Conservation (phyloP, 2,113 vertebrate genomes). For the Pleuronectes platessa region DNA sequence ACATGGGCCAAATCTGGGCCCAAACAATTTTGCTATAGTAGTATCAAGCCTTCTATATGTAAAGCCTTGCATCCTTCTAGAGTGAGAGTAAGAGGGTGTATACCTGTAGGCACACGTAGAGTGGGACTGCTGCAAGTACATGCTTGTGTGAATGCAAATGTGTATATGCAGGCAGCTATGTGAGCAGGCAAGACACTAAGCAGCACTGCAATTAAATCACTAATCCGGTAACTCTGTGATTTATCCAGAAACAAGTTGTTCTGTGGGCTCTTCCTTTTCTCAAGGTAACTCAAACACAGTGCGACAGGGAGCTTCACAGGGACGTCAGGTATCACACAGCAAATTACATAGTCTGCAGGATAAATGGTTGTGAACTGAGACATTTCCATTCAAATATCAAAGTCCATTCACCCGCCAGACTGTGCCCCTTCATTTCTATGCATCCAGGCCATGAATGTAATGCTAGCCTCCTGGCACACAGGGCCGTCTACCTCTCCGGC, state of each 20-base stretch:
- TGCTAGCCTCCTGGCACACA: constrained; percentile 62
- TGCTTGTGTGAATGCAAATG: constrained; percentile 24
- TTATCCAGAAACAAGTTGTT: constrained; percentile 11
- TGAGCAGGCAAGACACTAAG: not conserved
- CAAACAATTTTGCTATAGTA: not conserved
- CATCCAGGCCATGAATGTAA: constrained; percentile 65
- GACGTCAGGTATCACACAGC: constrained; percentile 7
- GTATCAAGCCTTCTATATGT: not conserved
- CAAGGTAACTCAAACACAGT: not conserved
- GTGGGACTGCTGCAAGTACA: constrained; percentile 23
- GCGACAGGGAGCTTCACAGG: not conserved
- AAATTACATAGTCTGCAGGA: not conserved
- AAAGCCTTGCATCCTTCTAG: constrained; percentile 1
- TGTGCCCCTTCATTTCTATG: constrained; percentile 56
- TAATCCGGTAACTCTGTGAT: constrained; percentile 4
- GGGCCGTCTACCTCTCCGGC: constrained; percentile 57
- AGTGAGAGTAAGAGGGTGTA: constrained; percentile 10
- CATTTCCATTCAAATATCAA: constrained; percentile 51
- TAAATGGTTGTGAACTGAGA: constrained; percentile 25
- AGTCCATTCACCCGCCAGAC: constrained; percentile 37
- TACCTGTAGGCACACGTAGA: constrained; percentile 45
- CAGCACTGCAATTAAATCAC: constrained; percentile 8
- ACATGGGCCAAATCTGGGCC: no score
- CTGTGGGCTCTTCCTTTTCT: not conserved
- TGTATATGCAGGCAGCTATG: not conserved